Evolutionary conservation across 2,797 vertebrate genomes (phyloP), one percentile per base, ranked within the genome.

Genomic region (Bradypodion ventrale): DNA sequence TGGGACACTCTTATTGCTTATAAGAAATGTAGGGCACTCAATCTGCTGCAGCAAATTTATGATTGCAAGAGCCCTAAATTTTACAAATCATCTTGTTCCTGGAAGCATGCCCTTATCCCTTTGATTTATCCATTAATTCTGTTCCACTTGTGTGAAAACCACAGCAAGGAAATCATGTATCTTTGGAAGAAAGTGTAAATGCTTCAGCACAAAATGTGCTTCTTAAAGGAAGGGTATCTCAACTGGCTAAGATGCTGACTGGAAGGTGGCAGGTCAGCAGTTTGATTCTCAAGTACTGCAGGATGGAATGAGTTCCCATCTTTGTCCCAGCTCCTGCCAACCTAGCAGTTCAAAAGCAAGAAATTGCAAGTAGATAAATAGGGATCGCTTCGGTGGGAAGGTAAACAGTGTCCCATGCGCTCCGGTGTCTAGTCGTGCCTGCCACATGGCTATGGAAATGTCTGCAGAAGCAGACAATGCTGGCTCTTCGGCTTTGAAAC

Each of bases 31-130:
- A 52, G 49, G 52, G 16, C 49, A 52, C 16, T 86, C 87, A 91
- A 83, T 87, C 82, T 83, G 87, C 78, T 89, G 85, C 85, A 88
- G 82, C 86, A 68, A 82, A 88, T 63, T 65, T 85, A 78, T 83
- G 80, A 82, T 82, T 85, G 84, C 0, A 5, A 90, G 49, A 66
- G 65, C 83, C 76, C 78, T 44, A 0, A 2, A 72, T 91, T 92
- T 86, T 70, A 78, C 52, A 27, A n/a, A 6, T 37, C n/a, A 46
- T 88, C 83, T 90, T 94, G 89, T 76, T 86, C 29, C 86, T 62
- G 73, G 29, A 86, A 91, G 82, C 85, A 86, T 75, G 52, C 49
- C 5, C 15, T 10, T 16, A 77, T 40, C 37, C 73, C 68, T 37
- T 44, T 60, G 75, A 12, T 60, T 29, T 59, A 32, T 25, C 19